Conservation (phyloP, 1,140 invertebrate species). For the Lasioglossum baleicum region DNA sequence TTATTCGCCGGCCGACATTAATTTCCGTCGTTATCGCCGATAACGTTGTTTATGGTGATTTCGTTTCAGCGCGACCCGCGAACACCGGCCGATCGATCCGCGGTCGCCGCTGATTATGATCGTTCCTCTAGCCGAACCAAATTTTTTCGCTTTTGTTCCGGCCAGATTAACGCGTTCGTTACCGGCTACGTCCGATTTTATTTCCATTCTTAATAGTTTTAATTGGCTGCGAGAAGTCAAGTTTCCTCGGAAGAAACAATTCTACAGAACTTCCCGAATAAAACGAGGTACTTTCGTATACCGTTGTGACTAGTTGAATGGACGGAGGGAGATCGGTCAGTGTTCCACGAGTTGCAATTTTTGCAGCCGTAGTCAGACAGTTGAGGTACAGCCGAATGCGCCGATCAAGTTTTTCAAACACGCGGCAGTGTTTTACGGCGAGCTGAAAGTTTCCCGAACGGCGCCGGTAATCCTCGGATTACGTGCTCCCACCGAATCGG, state of each 20-base stretch:
- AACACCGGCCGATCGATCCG: neutral
- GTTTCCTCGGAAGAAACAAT: no score
- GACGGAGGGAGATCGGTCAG: no score
- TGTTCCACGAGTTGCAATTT: no score
- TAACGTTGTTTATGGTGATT: constrained; percentile 38
- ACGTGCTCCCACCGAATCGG: neutral
- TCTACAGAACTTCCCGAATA: no score
- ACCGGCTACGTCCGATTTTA: no score
- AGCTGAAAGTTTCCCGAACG: neutral
- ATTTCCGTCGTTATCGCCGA: constrained; percentile 27
- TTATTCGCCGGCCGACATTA: constrained; percentile 27
- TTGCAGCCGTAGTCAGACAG: neutral
- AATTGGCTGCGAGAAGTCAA: no score
- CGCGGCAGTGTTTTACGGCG: neutral
- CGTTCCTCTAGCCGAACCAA: no score
- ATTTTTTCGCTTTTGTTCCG: no score
- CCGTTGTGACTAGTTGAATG: no score
- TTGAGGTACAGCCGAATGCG: neutral
- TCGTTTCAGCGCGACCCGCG: neutral
- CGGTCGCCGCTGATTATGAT: neutral
- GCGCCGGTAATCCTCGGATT: neutral
- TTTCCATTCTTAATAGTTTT: no score
- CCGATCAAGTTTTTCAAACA: neutral
- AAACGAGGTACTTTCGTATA: no score
- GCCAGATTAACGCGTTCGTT: no score